Evolutionary conservation across 2,113 vertebrate species (phyloP).

Genomic region (Physeter macrocephalus): DNA sequence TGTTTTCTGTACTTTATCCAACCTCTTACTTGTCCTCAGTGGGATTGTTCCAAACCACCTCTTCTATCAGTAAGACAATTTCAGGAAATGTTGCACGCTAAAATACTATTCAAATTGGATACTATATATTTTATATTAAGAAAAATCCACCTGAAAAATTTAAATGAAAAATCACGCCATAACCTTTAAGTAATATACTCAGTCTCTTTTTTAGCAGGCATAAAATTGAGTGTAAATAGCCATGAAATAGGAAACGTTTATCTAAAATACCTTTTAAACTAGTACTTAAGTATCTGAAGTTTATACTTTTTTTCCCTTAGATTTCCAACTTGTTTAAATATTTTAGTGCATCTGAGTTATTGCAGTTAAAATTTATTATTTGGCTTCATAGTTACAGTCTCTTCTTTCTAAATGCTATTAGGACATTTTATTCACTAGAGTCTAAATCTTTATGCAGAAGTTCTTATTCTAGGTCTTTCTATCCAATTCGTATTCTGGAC

Average conservation of each 20-base stretch:
- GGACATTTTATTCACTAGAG: background rate
- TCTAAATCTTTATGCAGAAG: background rate
- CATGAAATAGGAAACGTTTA: background rate
- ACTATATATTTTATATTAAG: background rate
- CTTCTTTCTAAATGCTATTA: background rate
- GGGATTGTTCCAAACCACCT: background rate
- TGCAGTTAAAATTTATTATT: background rate
- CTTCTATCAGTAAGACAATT: background rate
- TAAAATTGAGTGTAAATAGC: background rate
- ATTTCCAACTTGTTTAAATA: background rate
- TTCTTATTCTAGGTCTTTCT: background rate
- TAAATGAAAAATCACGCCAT: background rate
- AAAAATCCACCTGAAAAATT: background rate
- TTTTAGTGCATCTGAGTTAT: background rate
- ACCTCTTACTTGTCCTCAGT: background rate
- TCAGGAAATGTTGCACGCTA: background rate
- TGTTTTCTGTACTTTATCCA: background rate
- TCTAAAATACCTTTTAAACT: background rate
- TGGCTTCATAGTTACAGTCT: background rate
- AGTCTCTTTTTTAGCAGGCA: background rate
- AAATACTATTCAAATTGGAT: background rate
- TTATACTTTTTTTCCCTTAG: background rate
- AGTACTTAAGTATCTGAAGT: background rate
- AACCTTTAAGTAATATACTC: background rate
- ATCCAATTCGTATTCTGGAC: background rate